Evolutionary conservation across 2,888 invertebrate species (phyloP), one percentile per base, ranked within the genome.

Genomic region (Timandra comae): DNA sequence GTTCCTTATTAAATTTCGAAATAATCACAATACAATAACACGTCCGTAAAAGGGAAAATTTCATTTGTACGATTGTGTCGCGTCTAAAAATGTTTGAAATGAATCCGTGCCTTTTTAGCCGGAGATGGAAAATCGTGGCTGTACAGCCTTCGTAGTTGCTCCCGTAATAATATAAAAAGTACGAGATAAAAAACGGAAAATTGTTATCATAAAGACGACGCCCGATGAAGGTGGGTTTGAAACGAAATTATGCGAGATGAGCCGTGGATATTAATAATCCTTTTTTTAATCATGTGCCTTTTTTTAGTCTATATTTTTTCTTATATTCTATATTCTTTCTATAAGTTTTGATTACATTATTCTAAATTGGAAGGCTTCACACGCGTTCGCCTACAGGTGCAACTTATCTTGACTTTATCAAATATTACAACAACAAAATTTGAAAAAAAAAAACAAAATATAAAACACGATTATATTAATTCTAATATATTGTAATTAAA

Each of bases 141-240:
- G 12, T 33, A 36, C 41, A 44, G 44, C 52, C 52, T 50, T 58
- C 53, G 51, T 71, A 75, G 69, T 79, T 79, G 75, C 76, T 78
- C 64, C 66, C 58, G 65, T 69, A 71, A 76, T 78, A 78, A 76
- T 71, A 76, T 69, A 67, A 76, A 74, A 72, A 67, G 58, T 49
- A 52, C 47, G 54, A 63, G 62, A 75, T 68, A 76, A 76, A 76
- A 68, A 77, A 67, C 53, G 57, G 72, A 73, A 77, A 78, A 76
- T 78, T 79, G 78, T 79, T 80, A 79, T 81, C 77, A 73, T 71
- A 76, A 16, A 76, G 75, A 72, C 65, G 56, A 35, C 39, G 47
- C 46, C 35, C 43, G 33, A 41, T 51, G 43, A 42, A 50, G 50
- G 52, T 49, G 41, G 39, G 46, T 42, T 55, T 58, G 71, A 63